Evolutionary conservation across 2,888 invertebrate species (phyloP), one percentile per base, ranked within the genome.

Genomic region (Mantis religiosa): DNA sequence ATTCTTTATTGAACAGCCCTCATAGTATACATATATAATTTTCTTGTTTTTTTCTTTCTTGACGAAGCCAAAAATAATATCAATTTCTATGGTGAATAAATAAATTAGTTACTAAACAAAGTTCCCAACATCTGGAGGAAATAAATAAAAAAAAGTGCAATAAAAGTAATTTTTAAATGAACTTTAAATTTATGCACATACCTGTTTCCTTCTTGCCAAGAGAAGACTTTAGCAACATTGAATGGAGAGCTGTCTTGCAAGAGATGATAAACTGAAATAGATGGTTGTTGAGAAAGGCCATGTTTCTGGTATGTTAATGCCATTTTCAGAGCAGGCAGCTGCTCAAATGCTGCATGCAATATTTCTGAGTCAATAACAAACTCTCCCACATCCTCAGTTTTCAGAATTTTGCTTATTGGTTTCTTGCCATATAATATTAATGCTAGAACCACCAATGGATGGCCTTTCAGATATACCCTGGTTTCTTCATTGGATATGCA

Each of bases 381-480:
- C 9, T 84, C 86, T 15, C 47, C 82, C n/a, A 82, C 3, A n/a
- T 83, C 28, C 27, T 82, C 86, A 4, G 34, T 82, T 28, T 88
- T 84, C 30, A 88, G 41, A 2, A 89, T 86, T 85, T 88, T 82
- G 9, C 47, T 87, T 28, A 90, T n/a, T n/a, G 93, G 93, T 89
- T 94, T 92, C 89, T 94, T 94, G 90, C 94, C 94, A 82, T 95
- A 93, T 90, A 95, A 92, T 91, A 95, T 93, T 92, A 96, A 93
- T 71, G 95, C 94, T 89, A 96, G 92, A 28, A 95, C 93, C 91
- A 96, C 92, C 90, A 95, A 93, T 15, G 95, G 95, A 92, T 96
- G 95, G 14, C 94, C 93, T 87, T 94, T 94, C 87, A 96, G 94
- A 92, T 94, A 96, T 89, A 93, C 92, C 81, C 94, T 93, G 87